phyloP scores from a whole-genome alignment of 2,888 invertebrate species.

The Aphidoletes aphidimyza region DNA sequence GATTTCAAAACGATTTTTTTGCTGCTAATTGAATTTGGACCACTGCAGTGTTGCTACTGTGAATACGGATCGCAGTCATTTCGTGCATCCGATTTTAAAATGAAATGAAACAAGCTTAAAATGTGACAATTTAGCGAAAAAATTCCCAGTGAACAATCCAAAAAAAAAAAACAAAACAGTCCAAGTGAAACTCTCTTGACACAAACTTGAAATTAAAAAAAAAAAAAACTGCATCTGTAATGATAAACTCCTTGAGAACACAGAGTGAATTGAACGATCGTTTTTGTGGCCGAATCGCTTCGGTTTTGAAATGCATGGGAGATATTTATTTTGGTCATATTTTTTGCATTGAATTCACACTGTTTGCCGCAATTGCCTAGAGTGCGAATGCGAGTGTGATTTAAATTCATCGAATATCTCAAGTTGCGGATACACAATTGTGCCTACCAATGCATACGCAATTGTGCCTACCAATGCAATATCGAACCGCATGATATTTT shows the following conservation, averaged over 20 bases:
- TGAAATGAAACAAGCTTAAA: background rate
- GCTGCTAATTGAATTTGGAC: background rate
- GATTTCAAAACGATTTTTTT: background rate
- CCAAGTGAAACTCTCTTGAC: background rate
- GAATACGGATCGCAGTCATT: background rate
- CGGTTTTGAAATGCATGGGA: too few species aligned
- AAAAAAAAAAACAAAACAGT: background rate
- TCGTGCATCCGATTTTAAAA: background rate
- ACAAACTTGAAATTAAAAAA: background rate
- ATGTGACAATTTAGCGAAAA: constrained; percentile 9
- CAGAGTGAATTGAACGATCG: too few species aligned
- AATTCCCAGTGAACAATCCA: background rate
- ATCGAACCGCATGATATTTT: constrained; percentile 1
- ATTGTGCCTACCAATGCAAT: constrained; percentile 1
- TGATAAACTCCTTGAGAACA: too few species aligned
- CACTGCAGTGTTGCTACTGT: background rate
- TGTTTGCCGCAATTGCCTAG: background rate
- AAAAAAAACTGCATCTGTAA: too few species aligned
- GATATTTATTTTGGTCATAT: background rate
- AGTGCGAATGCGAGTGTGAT: background rate
- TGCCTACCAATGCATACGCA: background rate
- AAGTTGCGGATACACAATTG: too few species aligned
- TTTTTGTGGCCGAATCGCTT: too few species aligned
- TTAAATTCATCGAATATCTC: constrained; percentile 9
- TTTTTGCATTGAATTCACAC: background rate